Evolutionary conservation across 2,113 vertebrate genomes (phyloP), one percentile per base, ranked within the genome.

Genomic region (Tiliqua scincoides): DNA sequence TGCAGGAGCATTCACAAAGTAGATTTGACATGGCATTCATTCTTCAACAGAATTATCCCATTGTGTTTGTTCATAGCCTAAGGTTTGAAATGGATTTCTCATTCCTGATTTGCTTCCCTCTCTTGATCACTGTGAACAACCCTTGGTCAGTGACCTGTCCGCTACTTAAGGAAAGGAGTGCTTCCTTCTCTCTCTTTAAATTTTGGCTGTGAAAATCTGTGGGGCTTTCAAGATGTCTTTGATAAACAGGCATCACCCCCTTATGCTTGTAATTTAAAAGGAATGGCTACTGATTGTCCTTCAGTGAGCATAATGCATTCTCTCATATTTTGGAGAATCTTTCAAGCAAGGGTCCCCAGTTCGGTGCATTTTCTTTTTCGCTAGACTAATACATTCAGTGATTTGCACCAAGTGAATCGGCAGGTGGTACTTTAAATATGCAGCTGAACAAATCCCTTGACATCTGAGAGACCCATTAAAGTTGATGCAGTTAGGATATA

Each of bases 11-110:
- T 25, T 59, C 18, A 48, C 14, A 25, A 68, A 79, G 70, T 48
- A n/a, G 15, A 79, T 79, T 68, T 89, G 61, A 86, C 76, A 65
- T 37, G 62, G 62, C n/a, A n/a, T n/a, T 4, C 70, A 79, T 67
- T 89, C 80, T 83, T 79, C 68, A 59, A 21, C 32, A 35, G n/a
- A 62, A 59, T 79, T 84, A 84, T 85, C 43, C 30, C 27, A 35
- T 84, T 87, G 70, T 80, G 70, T 84, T 75, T 85, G 40, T 61
- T 79, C 79, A 37, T 32, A 65, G 73, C 81, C 75, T 78, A 43
- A 59, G 32, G 73, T 83, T 78, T 86, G 75, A 86, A 89, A 83
- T 73, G 68, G 32, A 71, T 70, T 87, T 79, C 59, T 61, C 37
- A 37, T 63, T 79, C 57, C 65, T 71, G 65, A 62, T 57, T 54